phyloP scores from a whole-genome alignment of 1,140 invertebrate species.

The Trichoplusia ni region DNA sequence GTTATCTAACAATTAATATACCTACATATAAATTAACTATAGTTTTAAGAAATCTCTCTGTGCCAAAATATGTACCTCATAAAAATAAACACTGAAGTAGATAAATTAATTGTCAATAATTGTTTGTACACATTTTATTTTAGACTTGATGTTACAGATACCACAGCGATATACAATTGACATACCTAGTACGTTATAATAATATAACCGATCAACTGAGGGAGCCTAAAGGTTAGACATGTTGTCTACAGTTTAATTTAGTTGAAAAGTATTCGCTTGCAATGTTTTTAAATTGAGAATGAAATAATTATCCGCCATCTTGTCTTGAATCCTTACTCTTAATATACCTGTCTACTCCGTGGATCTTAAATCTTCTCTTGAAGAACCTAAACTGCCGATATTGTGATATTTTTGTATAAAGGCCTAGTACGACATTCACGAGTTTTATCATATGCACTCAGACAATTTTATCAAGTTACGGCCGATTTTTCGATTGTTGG shows the following conservation, averaged over 20 bases:
- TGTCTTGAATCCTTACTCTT: too few species aligned
- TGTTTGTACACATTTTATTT: conserved; percentile 66
- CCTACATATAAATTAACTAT: conserved; percentile 59
- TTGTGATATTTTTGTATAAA: conserved; percentile 59
- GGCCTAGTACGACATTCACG: too few species aligned
- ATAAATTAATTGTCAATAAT: conserved; percentile 75
- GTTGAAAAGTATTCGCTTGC: conserved; percentile 12
- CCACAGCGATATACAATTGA: conserved; percentile 1
- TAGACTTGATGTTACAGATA: conserved; percentile 33
- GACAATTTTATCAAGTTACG: too few species aligned
- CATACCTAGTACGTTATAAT: neutral
- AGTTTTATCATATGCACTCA: too few species aligned
- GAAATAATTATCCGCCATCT: too few species aligned
- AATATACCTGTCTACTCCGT: too few species aligned
- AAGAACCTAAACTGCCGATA: conserved; percentile 56
- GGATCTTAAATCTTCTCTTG: conserved; percentile 11
- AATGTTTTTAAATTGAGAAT: too few species aligned
- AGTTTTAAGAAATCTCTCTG: conserved; percentile 81
- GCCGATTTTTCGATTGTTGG: too few species aligned
- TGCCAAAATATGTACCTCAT: conserved; percentile 83
- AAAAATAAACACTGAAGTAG: conserved; percentile 79
- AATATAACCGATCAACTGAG: too few species aligned
- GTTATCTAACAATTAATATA: conserved; percentile 67
- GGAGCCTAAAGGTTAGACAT: conserved; percentile 25
- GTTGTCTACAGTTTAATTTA: neutral